Evolutionary conservation across 2,888 invertebrate genomes (phyloP), one percentile per base, ranked within the genome.

Genomic region (Cantharis lateralis): DNA sequence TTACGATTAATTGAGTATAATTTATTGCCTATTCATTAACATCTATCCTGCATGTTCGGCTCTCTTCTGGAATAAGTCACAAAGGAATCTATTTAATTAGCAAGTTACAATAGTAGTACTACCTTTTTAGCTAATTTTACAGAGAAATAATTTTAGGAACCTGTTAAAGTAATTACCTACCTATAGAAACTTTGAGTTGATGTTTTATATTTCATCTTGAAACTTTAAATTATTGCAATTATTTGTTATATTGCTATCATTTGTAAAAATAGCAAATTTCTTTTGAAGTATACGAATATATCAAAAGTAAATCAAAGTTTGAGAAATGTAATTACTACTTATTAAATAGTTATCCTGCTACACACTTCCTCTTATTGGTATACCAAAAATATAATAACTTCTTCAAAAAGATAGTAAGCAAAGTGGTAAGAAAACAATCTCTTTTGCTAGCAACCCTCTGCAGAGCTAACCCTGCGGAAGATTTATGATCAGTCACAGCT

Each of bases 401-500:
- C 68, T 71, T 69, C 71, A 75, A 68, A 75, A 75, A 71, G 68
- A 75, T 71, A 75, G 71, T 75, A 71, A 75, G 74, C 70, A 64
- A 48, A 70, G 13, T 62, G 62, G 77, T 70, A 73, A 26, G 73
- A 73, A 70, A 73, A 74, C 77, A 73, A 72, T 77, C 66, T 76
- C 72, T 66, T 73, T 62, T 77, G 73, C 72, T 70, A 71, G 70
- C 70, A 70, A 70, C 73, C 73, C 77, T 77, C 70, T 74, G 73
- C 73, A 70, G 20, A 70, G 66, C 75, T 66, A 68, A 74, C 74
- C 76, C 76, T 62, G 70, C 62, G 71, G 48, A 72, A 78, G 78
- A 78, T 78, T 78, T 78, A 78, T 78, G 76, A 76, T 76, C 78
- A 78, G 78, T 78, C 76, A 78, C 78, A 76, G 74, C 75, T 78